Evolutionary conservation across 2,797 vertebrate genomes (phyloP).

Genomic region (Lerista edwardsae): DNA sequence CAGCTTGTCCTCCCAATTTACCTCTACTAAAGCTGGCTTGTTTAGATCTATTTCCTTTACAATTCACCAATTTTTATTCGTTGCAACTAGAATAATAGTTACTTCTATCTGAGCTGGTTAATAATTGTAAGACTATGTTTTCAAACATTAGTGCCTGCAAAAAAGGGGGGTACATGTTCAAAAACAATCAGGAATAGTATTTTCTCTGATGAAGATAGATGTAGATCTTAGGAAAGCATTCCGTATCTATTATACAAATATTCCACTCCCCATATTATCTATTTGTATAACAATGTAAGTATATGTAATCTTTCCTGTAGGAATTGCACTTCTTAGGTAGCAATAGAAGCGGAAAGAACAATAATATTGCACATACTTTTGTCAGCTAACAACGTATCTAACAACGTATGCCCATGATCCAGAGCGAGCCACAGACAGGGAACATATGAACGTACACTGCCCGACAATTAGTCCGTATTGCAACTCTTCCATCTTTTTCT

Average conservation of each 20-base stretch:
- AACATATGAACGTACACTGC: no score
- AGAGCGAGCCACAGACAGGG: neutral
- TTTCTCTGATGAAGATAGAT: slow-evolving; percentile 14
- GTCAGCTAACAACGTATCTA: neutral
- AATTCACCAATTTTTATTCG: slow-evolving; percentile 42
- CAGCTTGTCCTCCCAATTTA: slow-evolving; percentile 67
- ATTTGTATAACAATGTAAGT: neutral
- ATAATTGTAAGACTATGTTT: slow-evolving; percentile 44
- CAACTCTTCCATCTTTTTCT: no score
- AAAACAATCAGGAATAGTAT: slow-evolving; percentile 16
- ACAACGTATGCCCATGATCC: neutral
- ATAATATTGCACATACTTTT: neutral
- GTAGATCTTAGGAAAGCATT: slow-evolving; percentile 10
- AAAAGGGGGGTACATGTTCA: slow-evolving; percentile 25
- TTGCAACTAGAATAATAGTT: slow-evolving; percentile 49
- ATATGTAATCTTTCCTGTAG: neutral
- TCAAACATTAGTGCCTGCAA: slow-evolving; percentile 43
- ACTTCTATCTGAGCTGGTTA: slow-evolving; percentile 40
- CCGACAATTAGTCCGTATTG: no score
- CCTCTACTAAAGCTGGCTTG: slow-evolving; percentile 62
- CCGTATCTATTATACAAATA: slow-evolving; percentile 4
- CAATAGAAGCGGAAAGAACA: neutral
- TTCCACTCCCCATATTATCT: neutral
- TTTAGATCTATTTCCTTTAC: slow-evolving; percentile 59
- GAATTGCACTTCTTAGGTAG: neutral